A percentile compares a stretch with the other conserved stretches of the same genome.
Evolutionary conservation across 2,888 invertebrate species (phyloP).

Genomic region (Drosophila flavopinicola): DNA sequence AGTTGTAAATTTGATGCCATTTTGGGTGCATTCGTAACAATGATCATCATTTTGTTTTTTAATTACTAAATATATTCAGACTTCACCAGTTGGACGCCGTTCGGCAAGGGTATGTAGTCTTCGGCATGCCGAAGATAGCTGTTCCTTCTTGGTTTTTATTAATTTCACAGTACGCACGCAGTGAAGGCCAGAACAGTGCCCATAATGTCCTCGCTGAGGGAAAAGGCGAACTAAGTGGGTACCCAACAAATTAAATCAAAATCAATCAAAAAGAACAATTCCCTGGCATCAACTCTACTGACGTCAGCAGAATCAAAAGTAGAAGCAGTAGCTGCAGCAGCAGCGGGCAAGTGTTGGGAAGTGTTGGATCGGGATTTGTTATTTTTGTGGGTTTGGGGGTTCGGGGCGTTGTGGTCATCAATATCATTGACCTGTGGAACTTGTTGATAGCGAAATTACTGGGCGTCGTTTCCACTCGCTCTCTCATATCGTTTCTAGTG

Average conservation of each 20-base stretch:
- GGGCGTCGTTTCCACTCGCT: constrained; percentile 1
- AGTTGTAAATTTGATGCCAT: too few relatives aligned
- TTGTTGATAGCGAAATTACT: constrained; percentile 29
- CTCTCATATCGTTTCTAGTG: constrained; percentile 8
- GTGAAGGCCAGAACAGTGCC: neutral
- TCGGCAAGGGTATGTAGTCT: neutral
- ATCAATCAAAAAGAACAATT: constrained; percentile 37
- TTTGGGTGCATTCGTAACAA: too few relatives aligned
- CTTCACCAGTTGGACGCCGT: too few relatives aligned
- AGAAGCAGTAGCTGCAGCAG: constrained; percentile 1
- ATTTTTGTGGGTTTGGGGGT: constrained; percentile 4
- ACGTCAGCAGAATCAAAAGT: constrained; percentile 19
- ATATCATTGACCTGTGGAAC: constrained; percentile 30
- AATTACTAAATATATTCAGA: neutral
- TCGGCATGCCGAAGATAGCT: neutral
- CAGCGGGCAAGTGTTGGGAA: neutral
- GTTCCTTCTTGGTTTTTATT: constrained; percentile 15
- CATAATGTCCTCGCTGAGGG: neutral
- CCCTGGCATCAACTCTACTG: constrained; percentile 10
- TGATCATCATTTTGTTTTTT: too few relatives aligned
- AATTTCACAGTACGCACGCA: constrained; percentile 16
- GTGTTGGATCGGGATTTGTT: neutral
- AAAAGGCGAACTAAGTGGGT: constrained; percentile 1
- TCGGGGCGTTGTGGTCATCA: constrained; percentile 3
- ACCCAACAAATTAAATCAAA: constrained; percentile 22